Base-by-base conservation (phyloP, 2,113 vertebrate species). In the Zosterops pallidus region DNA sequence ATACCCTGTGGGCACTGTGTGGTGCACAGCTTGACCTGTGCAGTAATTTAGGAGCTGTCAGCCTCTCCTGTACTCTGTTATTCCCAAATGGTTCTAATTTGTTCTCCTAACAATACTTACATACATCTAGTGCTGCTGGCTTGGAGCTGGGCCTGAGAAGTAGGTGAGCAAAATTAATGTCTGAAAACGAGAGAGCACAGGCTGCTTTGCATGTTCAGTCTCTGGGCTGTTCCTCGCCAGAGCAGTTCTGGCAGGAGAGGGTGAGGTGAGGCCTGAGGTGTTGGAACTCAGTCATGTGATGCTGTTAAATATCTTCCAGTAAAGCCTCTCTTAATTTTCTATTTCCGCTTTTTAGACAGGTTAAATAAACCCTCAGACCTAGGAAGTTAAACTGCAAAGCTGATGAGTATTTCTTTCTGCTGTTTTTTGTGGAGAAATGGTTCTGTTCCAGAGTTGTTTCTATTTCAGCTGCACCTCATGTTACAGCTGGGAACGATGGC, bases 211-310 rank as follows among this genome's bases (percentile, higher is more conserved):
- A 4, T 4, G 2, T 21, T 62, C 11, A 9, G 46, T 57, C 46
- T 35, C 72, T 44, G 83, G 31, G 41, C 26, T 0, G 0, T 78
- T 67, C 37, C 64, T 35, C 16, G 1, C 26, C 50, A 12, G 33
- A 8, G 56, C 41, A 4, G 3, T 68, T 41, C 46, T 77, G 83
- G 47, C 74, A 79, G 44, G 53, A 62, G 70, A 15, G 5, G 13
- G 9, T 2, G 11, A 67, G 50, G 68, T 29, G n/a, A 69, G 65
- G 59, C 72, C 60, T 37, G 49, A 62, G 74, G 47, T 0, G 1
- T 3, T 46, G 44, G 11, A n/a, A 15, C 70, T 75, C 1, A 0
- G 41, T 62, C 0, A 0, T 33, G 37, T 60, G 69, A 20, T 0
- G 0, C 44, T 60, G 22, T 39, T 62, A 57, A 65, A 5, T 44